Evolutionary conservation across 2,888 invertebrate genomes (phyloP).

Genomic region (Phymatocera aterrima): DNA sequence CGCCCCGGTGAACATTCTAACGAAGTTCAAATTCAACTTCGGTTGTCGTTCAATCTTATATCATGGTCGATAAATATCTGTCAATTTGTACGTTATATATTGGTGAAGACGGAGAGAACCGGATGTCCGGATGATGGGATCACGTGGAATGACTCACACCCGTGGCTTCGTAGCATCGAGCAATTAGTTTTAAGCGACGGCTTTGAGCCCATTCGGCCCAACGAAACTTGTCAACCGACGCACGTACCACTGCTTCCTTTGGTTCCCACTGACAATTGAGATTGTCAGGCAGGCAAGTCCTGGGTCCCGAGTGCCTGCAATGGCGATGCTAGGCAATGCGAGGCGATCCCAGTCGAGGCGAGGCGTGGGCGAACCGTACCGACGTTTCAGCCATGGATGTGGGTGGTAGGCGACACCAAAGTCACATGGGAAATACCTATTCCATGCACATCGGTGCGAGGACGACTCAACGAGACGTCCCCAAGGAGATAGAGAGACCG

Average conservation of each 20-base stretch:
- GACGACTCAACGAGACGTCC: slow-evolving; percentile 19
- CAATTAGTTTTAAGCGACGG: slow-evolving; percentile 38
- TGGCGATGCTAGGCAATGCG: too few relatives aligned
- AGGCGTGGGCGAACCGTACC: slow-evolving; percentile 2
- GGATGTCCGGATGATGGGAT: not conserved
- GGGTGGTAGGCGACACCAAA: slow-evolving; percentile 16
- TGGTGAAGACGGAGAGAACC: not conserved
- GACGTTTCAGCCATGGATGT: not conserved
- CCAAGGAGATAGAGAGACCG: not conserved
- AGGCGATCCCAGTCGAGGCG: not conserved
- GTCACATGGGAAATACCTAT: slow-evolving; percentile 58
- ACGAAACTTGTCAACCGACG: slow-evolving; percentile 7
- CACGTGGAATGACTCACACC: not conserved
- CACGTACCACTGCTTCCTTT: slow-evolving; percentile 38
- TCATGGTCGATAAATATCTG: too few relatives aligned
- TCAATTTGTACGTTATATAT: too few relatives aligned
- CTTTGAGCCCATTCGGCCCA: not conserved
- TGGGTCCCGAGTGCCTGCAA: not conserved
- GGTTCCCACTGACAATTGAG: slow-evolving; percentile 36
- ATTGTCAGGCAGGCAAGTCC: slow-evolving; percentile 28
- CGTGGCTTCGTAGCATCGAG: not conserved
- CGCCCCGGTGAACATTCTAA: too few relatives aligned
- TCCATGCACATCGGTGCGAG: slow-evolving; percentile 41
- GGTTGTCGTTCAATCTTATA: too few relatives aligned
- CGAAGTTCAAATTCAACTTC: not conserved